Conservation (phyloP, 2,113 vertebrate species). For the Gymnarchus niloticus region DNA sequence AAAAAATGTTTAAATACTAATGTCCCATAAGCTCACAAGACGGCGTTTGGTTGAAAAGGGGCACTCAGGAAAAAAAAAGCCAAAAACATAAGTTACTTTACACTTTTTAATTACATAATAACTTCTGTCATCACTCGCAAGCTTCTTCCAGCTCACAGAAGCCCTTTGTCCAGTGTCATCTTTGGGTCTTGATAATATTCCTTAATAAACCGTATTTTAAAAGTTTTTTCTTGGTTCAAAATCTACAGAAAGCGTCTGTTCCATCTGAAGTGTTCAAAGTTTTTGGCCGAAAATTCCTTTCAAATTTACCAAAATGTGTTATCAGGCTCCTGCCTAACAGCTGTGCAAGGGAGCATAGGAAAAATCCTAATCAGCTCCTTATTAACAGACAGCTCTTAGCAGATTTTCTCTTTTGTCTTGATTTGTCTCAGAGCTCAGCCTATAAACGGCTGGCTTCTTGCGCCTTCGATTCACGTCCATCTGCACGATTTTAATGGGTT, state of each 20-base stretch:
- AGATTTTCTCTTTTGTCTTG: slow-evolving; percentile 19
- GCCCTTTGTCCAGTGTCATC: neutral
- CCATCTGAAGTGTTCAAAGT: neutral
- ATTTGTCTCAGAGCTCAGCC: slow-evolving; percentile 1
- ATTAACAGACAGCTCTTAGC: slow-evolving; percentile 14
- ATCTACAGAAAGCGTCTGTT: neutral
- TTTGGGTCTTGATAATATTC: neutral
- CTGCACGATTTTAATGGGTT: slow-evolving; percentile 16
- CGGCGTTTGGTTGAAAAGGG: neutral
- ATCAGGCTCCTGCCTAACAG: neutral
- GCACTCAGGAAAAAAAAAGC: neutral
- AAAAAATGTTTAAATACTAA: neutral
- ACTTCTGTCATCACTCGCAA: neutral
- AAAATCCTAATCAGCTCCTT: slow-evolving; percentile 5
- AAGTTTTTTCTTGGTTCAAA: neutral
- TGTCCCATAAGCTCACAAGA: neutral
- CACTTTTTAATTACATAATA: neutral
- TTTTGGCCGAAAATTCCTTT: slow-evolving; percentile 2
- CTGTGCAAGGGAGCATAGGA: neutral
- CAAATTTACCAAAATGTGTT: neutral
- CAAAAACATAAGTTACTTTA: neutral
- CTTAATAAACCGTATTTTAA: neutral
- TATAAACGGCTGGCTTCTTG: neutral
- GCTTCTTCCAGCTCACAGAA: neutral
- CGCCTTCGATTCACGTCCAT: slow-evolving; percentile 12